Evolutionary conservation across 2,113 vertebrate genomes (phyloP).

Genomic region (Pampusana beccarii): DNA sequence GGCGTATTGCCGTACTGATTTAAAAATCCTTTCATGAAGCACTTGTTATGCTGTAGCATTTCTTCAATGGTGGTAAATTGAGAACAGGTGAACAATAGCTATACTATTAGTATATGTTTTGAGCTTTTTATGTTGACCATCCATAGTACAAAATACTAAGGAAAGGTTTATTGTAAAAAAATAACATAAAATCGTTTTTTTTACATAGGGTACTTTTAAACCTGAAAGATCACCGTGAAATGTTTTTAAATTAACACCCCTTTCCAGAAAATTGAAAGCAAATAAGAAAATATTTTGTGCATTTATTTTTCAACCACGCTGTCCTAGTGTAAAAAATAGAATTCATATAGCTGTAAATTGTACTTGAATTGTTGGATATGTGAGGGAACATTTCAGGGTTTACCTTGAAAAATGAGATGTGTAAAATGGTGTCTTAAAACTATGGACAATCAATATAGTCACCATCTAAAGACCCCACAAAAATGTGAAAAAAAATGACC

Average conservation of each 20-base stretch:
- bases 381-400: neutral
- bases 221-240: constrained; percentile 3
- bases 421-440: neutral
- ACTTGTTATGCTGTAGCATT: constrained; percentile 9
- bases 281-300: neutral
- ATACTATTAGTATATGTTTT: neutral
- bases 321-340: neutral
- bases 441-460: neutral
- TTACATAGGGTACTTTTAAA: neutral
- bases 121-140: neutral
- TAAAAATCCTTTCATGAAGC: constrained; percentile 28
- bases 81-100: constrained; percentile 46
- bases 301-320: neutral
- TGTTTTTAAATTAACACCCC: neutral
- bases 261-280: neutral
- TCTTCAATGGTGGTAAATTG: constrained; percentile 17
- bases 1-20: neutral
- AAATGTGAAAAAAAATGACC: neutral
- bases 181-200: neutral
- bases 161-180: constrained; percentile 26
- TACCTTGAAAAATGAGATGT: neutral
- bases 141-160: neutral
- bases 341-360: neutral
- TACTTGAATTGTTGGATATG: neutral
- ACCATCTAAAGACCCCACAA: neutral